Conservation (phyloP, 1,140 invertebrate species). For the Zaprionus africanus region DNA sequence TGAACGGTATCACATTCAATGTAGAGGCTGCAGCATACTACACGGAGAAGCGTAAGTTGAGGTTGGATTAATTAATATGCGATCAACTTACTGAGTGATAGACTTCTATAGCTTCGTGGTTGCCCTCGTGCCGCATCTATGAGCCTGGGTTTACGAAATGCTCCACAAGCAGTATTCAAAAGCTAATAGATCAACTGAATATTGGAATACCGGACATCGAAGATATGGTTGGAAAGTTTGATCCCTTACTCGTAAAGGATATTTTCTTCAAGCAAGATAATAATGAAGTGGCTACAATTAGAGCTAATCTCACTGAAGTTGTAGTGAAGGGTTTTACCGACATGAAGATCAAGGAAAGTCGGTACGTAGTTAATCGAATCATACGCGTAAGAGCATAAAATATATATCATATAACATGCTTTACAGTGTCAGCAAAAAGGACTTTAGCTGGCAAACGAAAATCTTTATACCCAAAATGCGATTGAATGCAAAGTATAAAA, state of each 20-base stretch:
- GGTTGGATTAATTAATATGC: not conserved
- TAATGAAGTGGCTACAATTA: constrained; percentile 88
- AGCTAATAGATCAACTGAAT: constrained; percentile 86
- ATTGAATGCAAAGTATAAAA: constrained; percentile 89
- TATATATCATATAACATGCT: not conserved
- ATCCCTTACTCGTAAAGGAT: constrained; percentile 66
- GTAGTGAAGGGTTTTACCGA: constrained; percentile 87
- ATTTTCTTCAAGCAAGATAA: constrained; percentile 78
- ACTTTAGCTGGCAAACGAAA: constrained; percentile 88
- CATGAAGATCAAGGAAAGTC: constrained; percentile 86
- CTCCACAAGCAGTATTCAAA: constrained; percentile 87
- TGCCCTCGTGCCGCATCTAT: constrained; percentile 87
- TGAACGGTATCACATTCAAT: constrained; percentile 36
- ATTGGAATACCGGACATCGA: constrained; percentile 79
- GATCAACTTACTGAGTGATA: not conserved
- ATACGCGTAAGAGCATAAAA: not conserved
- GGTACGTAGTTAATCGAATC: constrained; percentile 56
- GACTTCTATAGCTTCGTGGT: constrained; percentile 86
- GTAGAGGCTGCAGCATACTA: constrained; percentile 54
- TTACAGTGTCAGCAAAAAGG: constrained; percentile 87
- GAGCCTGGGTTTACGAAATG: constrained; percentile 87
- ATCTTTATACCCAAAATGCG: constrained; percentile 87
- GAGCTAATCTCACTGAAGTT: constrained; percentile 87
- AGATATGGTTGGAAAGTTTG: constrained; percentile 60
- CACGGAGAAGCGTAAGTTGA: constrained; percentile 67